These are phyloP conservation scores for Uria lomvia DNA, from an alignment of 2,113 vertebrate species.

Conservation along the genomic window DNA sequence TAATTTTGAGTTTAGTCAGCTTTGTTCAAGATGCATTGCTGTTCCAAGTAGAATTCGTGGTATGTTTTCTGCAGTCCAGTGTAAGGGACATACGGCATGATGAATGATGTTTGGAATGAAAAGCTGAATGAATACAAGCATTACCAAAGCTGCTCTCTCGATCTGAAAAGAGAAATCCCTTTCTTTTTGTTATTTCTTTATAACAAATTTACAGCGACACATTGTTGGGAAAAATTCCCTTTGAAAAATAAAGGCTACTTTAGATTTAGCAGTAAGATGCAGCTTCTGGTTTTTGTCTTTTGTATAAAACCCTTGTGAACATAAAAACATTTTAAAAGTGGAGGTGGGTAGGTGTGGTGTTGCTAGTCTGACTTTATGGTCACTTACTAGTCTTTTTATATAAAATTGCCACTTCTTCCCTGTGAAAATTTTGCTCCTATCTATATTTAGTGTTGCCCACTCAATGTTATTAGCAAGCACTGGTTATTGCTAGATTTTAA, in stretches of 20 bases:
- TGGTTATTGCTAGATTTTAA: not conserved
- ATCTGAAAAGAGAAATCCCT: constrained; percentile 6
- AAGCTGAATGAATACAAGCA: constrained; percentile 17
- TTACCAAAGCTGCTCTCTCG: not conserved
- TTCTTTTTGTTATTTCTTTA: constrained; percentile 11
- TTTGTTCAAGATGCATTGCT: constrained; percentile 45
- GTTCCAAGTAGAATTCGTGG: constrained; percentile 28
- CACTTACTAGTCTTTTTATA: not conserved
- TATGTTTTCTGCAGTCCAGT: not conserved
- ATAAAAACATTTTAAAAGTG: not conserved
- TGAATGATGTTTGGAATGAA: constrained; percentile 60
- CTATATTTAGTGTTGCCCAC: not conserved
- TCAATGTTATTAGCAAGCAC: not conserved
- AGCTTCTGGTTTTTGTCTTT: not conserved
- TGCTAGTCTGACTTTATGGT: not conserved
- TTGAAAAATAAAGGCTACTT: not conserved
- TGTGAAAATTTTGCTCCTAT: not conserved
- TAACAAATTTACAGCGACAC: not conserved
- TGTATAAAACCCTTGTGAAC: not conserved
- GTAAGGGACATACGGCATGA: constrained; percentile 3
- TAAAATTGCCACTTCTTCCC: not conserved
- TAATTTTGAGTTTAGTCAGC: constrained; percentile 58
- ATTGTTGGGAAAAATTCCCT: not conserved
- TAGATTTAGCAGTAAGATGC: not conserved
- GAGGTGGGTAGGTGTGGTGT: not conserved